Evolutionary conservation across 2,113 vertebrate species (phyloP), one percentile per base, ranked within the genome.

Genomic region (Aptenodytes patagonicus): DNA sequence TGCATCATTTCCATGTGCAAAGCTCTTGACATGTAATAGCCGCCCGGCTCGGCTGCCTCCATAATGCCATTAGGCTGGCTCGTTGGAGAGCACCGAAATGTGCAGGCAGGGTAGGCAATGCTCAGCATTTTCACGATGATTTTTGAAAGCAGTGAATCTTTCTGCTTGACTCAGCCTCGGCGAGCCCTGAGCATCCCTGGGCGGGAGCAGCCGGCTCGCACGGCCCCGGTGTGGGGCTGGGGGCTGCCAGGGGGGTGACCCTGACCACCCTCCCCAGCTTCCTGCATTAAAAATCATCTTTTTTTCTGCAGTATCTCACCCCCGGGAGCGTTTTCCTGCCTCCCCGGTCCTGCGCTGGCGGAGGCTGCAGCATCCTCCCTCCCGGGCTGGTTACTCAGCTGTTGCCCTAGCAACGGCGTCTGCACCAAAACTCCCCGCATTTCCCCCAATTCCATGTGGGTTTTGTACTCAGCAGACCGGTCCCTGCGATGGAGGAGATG

Each of bases 391-490:
- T 38, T 87, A 0, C 64, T 77, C 62, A 15, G 62, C 8, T 0
- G 96, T 97, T 97, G 93, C 94, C 25, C 0, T 89, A 34, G 97
- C 88, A 95, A 97, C 95, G 1, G 80, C 42, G 6, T 83, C 94
- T 93, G 89, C 90, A 89, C 93, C 94, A 81, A 93, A 95, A 82
- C 6, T 62, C 70, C 72, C 78, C 1, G 54, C 36, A 28, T 93
- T 84, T 61, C 75, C 87, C 93, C 93, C 92, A 77, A 1, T 70
- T 82, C 64, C 4, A 3, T 4, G 47, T 17, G 84, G 68, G 66
- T 13, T 93, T 65, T 20, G 44, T 0, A 4, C 36, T 72, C 52
- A 17, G 72, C 52, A 24, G n/a, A n/a, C 5, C 1, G 5, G 34
- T 17, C 42, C 38, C 65, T 40, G 46, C 3, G 2, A 4, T 13